Evolutionary conservation across 2,797 vertebrate species (phyloP).

Genomic region (Squalus acanthias): DNA sequence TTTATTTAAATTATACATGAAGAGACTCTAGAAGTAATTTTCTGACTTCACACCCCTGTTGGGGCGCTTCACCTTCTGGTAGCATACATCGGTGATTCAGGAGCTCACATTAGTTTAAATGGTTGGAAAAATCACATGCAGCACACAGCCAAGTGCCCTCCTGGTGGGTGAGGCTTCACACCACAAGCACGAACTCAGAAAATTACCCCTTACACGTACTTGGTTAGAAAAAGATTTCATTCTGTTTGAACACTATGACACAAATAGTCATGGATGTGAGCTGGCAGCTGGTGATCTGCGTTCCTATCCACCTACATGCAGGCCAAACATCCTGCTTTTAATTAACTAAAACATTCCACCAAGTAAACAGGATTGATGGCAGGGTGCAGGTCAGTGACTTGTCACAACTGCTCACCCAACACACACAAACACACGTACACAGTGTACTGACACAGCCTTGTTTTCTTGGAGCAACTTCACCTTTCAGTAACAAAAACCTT

Average conservation of each 20-base stretch:
- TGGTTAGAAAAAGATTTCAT: conserved; percentile 20
- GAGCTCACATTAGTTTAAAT: conserved; percentile 6
- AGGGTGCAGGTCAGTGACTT: conserved; percentile 55
- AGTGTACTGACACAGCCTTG: neutral
- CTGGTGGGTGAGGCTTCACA: neutral
- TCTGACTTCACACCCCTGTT: neutral
- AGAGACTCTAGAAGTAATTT: neutral
- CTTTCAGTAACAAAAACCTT: conserved; percentile 51
- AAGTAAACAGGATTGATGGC: conserved; percentile 60
- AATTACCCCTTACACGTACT: neutral
- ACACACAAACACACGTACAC: conserved; percentile 41
- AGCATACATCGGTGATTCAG: neutral
- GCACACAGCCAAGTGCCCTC: neutral
- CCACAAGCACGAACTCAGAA: neutral
- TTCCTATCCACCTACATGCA: conserved; percentile 65
- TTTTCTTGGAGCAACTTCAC: conserved; percentile 47
- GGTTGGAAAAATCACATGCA: neutral
- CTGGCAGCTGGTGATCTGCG: conserved; percentile 47
- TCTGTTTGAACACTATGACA: conserved; percentile 1
- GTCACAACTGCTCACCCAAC: conserved; percentile 60
- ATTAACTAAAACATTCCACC: conserved; percentile 59
- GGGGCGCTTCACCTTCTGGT: neutral
- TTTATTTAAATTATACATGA: neutral
- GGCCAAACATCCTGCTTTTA: conserved; percentile 70
- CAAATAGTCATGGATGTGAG: neutral